Percentiles rank a stretch among this genome's conserved stretches.
phyloP scores from a whole-genome alignment of 2,113 vertebrate species.

The Odontophorus gujanensis region DNA sequence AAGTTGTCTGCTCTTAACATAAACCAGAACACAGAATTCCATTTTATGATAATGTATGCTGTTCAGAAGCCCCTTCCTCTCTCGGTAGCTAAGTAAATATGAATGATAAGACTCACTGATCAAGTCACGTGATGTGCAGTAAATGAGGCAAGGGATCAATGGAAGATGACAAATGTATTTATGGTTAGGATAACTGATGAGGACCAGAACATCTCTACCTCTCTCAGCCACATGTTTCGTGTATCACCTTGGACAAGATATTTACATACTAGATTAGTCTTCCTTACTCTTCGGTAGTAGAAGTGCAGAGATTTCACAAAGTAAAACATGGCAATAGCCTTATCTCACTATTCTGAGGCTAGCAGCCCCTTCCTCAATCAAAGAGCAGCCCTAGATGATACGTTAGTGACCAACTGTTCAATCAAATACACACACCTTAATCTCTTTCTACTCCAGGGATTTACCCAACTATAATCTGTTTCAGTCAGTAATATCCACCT shows the following conservation, averaged over 20 bases:
- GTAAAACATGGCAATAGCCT: background rate
- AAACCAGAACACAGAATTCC: background rate
- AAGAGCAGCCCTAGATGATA: background rate
- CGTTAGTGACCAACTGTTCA: background rate
- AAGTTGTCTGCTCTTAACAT: background rate
- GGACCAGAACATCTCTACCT: background rate
- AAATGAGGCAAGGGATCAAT: background rate
- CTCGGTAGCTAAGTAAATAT: background rate
- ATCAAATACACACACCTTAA: background rate
- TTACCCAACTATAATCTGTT: background rate
- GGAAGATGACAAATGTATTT: background rate
- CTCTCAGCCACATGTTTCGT: background rate
- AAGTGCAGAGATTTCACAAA: background rate
- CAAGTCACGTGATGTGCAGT: background rate
- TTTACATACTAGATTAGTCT: background rate
- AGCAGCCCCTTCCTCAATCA: rapidly evolving
- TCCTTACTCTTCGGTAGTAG: background rate
- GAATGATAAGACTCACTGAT: background rate
- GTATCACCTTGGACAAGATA: background rate
- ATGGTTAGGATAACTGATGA: background rate
- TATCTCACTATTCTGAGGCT: background rate
- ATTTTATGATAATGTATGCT: background rate
- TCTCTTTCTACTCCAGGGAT: background rate
- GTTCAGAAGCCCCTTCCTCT: background rate
- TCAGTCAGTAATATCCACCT: background rate